Evolutionary conservation across 2,888 invertebrate species (phyloP).

Genomic region (Tuberolachnus salignus): DNA sequence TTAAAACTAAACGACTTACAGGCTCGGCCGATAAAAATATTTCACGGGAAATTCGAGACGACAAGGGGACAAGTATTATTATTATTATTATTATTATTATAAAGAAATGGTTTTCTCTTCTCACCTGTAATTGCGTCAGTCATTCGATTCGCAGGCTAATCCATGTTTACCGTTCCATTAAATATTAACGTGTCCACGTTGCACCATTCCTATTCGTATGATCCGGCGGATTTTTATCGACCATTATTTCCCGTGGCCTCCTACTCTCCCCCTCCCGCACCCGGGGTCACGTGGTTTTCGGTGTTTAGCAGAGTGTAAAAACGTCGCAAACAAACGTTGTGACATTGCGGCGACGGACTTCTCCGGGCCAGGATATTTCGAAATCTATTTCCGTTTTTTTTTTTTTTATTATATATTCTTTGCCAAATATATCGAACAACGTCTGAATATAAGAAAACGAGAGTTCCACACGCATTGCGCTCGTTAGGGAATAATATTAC

Average conservation of each 20-base stretch:
- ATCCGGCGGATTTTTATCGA: conserved; percentile 38
- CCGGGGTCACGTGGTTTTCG: conserved; percentile 9
- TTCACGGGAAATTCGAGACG: conserved; percentile 3
- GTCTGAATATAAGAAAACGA: too few species aligned
- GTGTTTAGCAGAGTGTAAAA: conserved; percentile 49
- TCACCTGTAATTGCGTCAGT: conserved; percentile 48
- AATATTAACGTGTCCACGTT: conserved; percentile 45
- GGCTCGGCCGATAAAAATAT: background rate
- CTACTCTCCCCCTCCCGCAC: conserved; percentile 10
- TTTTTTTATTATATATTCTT: too few species aligned
- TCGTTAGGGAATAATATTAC: too few species aligned
- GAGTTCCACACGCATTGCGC: too few species aligned
- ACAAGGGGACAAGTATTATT: background rate
- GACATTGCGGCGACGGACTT: conserved; percentile 54
- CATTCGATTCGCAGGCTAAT: conserved; percentile 47
- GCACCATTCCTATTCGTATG: conserved; percentile 35
- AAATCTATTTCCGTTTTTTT: conserved; percentile 37
- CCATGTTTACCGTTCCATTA: conserved; percentile 54
- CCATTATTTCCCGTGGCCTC: conserved; percentile 26
- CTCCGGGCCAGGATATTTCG: conserved; percentile 38
- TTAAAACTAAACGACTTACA: background rate
- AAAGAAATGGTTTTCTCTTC: conserved; percentile 40
- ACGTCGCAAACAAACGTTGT: conserved; percentile 45
- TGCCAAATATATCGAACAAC: too few species aligned
- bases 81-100: background rate